Evolutionary conservation across 2,888 invertebrate species (phyloP).

Genomic region (Metalampra italica): DNA sequence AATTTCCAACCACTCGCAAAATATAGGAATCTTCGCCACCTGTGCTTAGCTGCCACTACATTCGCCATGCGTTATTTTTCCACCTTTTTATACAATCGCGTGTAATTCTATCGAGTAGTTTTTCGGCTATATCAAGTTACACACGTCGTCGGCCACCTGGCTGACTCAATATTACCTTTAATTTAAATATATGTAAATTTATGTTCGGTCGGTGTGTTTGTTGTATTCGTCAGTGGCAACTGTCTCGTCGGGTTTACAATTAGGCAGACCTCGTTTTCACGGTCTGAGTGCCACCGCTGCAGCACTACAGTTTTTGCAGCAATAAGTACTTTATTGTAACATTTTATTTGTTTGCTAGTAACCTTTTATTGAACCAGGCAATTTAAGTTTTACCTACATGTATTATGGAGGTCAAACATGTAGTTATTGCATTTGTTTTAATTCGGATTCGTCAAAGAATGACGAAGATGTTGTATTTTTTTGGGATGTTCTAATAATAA

Average conservation of each 20-base stretch:
- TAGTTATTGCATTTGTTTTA: too few relatives aligned
- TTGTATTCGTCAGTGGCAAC: slow-evolving; percentile 17
- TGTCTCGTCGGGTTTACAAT: slow-evolving; percentile 22
- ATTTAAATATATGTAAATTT: slow-evolving; percentile 40
- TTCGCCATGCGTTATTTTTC: slow-evolving; percentile 1
- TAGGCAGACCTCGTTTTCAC: slow-evolving; percentile 36
- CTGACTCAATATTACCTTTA: slow-evolving; percentile 25
- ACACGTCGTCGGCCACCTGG: slow-evolving; percentile 49
- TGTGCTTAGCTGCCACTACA: not conserved
- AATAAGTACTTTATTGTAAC: slow-evolving; percentile 13
- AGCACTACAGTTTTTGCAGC: slow-evolving; percentile 13
- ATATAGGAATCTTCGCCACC: not conserved
- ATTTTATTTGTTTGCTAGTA: slow-evolving; percentile 5
- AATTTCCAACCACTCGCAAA: too few relatives aligned
- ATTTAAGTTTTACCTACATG: not conserved
- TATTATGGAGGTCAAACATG: too few relatives aligned
- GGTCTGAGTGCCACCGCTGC: slow-evolving; percentile 16
- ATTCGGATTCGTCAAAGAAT: too few relatives aligned
- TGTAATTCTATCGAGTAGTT: slow-evolving; percentile 35
- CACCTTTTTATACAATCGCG: slow-evolving; percentile 3
- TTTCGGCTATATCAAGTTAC: slow-evolving; percentile 60
- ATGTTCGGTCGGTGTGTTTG: slow-evolving; percentile 34
- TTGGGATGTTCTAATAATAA: too few relatives aligned
- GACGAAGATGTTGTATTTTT: too few relatives aligned
- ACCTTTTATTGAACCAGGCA: not conserved